Evolutionary conservation across 2,113 vertebrate genomes (phyloP), one percentile per base, ranked within the genome.

Genomic region (Grammomys dolichurus): DNA sequence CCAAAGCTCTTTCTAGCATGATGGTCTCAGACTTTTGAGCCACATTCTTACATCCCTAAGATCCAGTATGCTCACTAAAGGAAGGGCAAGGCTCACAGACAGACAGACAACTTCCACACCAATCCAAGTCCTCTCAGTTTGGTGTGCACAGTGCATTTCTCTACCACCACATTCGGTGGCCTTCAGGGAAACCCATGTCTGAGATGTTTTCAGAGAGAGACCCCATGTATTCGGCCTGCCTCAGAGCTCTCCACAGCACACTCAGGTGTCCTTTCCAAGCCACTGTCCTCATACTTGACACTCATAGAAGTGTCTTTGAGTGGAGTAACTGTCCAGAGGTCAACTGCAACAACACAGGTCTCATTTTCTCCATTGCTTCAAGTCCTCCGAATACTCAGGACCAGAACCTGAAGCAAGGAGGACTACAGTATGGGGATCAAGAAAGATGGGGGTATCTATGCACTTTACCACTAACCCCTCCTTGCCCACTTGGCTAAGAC

Each of bases 321-420:
- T 84, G 31, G 36, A 95, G n/a, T 72, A 93, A 90, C 84, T 90
- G 72, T 86, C 56, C 90, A 84, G 87, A 80, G 54, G 93, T 91
- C 91, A 84, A 82, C 48, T 89, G 78, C 80, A 96, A 40, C 54
- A 89, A 77, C 14, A 96, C 63, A n/a, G 67, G 70, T n/a, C 89
- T 58, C 78, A 24, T 58, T 26, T 70, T 65, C 67, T 63, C 89
- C 43, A 89, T 7, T 73, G 40, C 31, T 76, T 40, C 28, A 22
- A 89, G 82, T 67, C 24, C 10, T 40, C 78, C 2, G 2, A 70
- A 89, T 60, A 51, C 51, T 93, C 91, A 94, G 84, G 93, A 78
- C 48, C 31, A 91, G 43, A 69, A 43, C 69, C 80, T 89, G 89
- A 56, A 78, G 63, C 56, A 89, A 89, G 87, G 58, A 85, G 43